These are phyloP conservation scores for Biston stratarius DNA, from an alignment of 2,888 invertebrate genomes.

Conservation along the genomic window DNA sequence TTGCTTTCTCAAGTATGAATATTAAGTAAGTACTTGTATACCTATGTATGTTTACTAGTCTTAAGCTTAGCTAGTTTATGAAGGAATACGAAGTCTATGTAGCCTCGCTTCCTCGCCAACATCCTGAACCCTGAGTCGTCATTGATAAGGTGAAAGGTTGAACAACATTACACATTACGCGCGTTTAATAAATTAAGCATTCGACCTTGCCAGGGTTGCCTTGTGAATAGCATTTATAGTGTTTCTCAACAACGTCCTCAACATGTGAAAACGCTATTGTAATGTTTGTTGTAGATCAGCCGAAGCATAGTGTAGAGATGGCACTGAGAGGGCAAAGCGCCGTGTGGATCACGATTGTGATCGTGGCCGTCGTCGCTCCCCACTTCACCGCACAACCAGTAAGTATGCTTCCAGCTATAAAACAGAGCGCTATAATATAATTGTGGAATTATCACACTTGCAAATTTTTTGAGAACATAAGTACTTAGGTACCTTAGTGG, in stretches of 20 bases:
- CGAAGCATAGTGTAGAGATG: slow-evolving; percentile 51
- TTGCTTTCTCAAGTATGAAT: too few species aligned
- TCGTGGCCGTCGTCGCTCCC: slow-evolving; percentile 62
- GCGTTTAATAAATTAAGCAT: slow-evolving; percentile 13
- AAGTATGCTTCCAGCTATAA: slow-evolving; percentile 48
- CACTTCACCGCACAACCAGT: slow-evolving; percentile 73
- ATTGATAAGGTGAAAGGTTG: slow-evolving; percentile 32
- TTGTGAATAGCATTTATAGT: slow-evolving; percentile 16
- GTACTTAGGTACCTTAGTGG: too few species aligned
- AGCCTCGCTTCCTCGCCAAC: slow-evolving; percentile 3
- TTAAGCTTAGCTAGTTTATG: too few species aligned
- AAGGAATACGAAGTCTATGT: neutral
- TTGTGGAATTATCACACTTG: too few species aligned
- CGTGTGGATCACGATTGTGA: slow-evolving; percentile 56
- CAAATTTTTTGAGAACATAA: too few species aligned
- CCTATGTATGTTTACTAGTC: too few species aligned
- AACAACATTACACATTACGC: slow-evolving; percentile 26
- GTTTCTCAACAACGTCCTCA: slow-evolving; percentile 3
- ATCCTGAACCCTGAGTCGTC: slow-evolving; percentile 18
- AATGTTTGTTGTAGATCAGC: slow-evolving; percentile 36
- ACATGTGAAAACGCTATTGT: slow-evolving; percentile 15
- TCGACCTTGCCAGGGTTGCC: slow-evolving; percentile 34
- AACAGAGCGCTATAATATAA: too few species aligned
- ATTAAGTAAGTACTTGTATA: too few species aligned
- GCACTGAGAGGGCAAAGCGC: slow-evolving; percentile 50